These are phyloP conservation scores for Ypsolopha scabrella DNA, from an alignment of 2,888 invertebrate species.

Conservation along the genomic window DNA sequence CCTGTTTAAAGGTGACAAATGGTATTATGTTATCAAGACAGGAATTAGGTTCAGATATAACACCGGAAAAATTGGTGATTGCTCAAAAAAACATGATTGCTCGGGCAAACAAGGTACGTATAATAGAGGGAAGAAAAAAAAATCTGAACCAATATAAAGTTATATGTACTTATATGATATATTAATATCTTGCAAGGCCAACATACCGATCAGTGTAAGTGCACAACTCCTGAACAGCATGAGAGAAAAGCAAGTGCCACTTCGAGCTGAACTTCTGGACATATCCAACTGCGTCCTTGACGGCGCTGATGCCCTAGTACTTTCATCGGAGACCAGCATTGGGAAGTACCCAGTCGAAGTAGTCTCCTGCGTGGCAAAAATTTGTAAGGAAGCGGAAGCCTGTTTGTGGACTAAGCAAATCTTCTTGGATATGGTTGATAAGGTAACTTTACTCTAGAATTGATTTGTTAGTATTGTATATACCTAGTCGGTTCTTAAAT, in stretches of 20 bases:
- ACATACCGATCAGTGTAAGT: conserved; percentile 39
- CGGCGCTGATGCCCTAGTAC: conserved; percentile 77
- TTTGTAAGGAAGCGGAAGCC: conserved; percentile 78
- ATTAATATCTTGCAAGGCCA: conserved; percentile 21
- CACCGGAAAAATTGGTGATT: conserved; percentile 59
- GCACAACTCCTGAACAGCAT: conserved; percentile 47
- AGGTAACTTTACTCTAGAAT: conserved; percentile 20
- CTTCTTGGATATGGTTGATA: conserved; percentile 49
- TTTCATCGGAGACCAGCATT: conserved; percentile 78
- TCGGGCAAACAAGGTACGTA: conserved; percentile 46
- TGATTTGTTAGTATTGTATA: too few relatives aligned
- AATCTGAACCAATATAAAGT: not conserved
- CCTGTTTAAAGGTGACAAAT: conserved; percentile 50
- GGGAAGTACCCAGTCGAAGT: conserved; percentile 71
- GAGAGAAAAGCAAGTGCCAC: conserved; percentile 35
- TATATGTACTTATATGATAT: not conserved
- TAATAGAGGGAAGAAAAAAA: not conserved
- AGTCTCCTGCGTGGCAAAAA: conserved; percentile 46
- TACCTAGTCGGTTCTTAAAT: too few relatives aligned
- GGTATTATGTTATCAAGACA: conserved; percentile 78
- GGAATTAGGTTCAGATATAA: conserved; percentile 59
- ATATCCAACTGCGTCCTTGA: conserved; percentile 81
- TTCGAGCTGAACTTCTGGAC: conserved; percentile 75
- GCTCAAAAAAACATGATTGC: conserved; percentile 69
- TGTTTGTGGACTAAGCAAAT: conserved; percentile 70